Evolutionary conservation across 2,888 invertebrate species (phyloP).

Genomic region (Frankliniella intonsa): DNA sequence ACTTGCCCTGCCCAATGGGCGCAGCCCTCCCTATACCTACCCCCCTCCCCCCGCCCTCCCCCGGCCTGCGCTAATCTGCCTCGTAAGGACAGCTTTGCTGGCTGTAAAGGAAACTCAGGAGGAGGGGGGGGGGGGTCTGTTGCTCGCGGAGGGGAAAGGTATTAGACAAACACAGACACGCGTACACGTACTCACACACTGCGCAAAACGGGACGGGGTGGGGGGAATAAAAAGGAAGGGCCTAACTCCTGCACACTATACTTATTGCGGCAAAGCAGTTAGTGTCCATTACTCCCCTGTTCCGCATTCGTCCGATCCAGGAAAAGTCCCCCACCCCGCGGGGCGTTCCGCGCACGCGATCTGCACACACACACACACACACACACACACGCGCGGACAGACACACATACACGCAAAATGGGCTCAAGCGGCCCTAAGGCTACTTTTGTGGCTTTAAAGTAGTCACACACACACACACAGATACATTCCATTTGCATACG

Average conservation of each 20-base stretch:
- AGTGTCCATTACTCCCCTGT: conserved; percentile 3
- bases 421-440: background rate
- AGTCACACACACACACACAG: background rate
- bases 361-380: background rate
- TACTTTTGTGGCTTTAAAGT: background rate
- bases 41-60: background rate
- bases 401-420: background rate
- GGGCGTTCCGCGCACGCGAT: background rate
- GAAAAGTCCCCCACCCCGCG: background rate
- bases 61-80: background rate
- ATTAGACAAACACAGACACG: no score
- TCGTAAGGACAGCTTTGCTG: background rate
- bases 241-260: no score
- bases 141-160: no score
- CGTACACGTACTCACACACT: no score
- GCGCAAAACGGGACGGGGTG: background rate
- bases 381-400: background rate
- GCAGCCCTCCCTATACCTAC: background rate
- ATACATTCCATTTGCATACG: background rate
- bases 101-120: background rate
- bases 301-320: conserved; percentile 9
- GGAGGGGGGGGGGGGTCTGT: background rate
- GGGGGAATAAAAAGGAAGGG: background rate
- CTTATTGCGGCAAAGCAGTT: background rate
- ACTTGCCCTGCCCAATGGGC: no score